Conservation (phyloP, 2,797 vertebrate genomes). For the Anguilla obscura region DNA sequence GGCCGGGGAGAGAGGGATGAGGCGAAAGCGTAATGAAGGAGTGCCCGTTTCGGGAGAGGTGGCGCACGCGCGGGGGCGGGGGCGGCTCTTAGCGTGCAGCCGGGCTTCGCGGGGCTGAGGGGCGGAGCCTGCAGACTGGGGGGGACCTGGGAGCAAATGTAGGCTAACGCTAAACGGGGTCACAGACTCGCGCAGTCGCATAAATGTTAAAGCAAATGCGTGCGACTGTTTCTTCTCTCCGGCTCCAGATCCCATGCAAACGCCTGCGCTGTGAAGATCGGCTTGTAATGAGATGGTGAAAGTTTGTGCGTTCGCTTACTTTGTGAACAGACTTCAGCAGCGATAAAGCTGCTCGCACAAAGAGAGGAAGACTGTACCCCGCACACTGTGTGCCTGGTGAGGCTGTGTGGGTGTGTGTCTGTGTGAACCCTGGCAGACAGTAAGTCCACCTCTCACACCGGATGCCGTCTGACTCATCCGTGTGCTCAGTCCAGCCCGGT, state of each 20-base stretch:
- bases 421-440: neutral
- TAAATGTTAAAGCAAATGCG: too few relatives aligned
- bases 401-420: neutral
- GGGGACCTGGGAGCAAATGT: neutral
- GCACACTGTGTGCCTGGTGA: neutral
- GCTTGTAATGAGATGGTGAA: too few relatives aligned
- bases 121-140: too few relatives aligned
- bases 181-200: neutral
- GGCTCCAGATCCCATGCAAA: too few relatives aligned
- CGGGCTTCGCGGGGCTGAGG: neutral
- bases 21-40: constrained; percentile 49
- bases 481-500: neutral
- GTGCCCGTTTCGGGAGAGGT: constrained; percentile 44
- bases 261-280: neutral
- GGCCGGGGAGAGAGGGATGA: neutral
- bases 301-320: too few relatives aligned
- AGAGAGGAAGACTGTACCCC: neutral
- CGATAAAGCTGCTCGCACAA: neutral
- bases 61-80: neutral
- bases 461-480: neutral
- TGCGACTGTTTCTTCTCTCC: too few relatives aligned
- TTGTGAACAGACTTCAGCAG: neutral
- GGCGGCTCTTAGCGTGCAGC: neutral
- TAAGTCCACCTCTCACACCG: neutral
- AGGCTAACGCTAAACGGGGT: neutral